These are phyloP conservation scores for Apis dorsata DNA, from an alignment of 1,140 invertebrate genomes.

Conservation along the genomic window DNA sequence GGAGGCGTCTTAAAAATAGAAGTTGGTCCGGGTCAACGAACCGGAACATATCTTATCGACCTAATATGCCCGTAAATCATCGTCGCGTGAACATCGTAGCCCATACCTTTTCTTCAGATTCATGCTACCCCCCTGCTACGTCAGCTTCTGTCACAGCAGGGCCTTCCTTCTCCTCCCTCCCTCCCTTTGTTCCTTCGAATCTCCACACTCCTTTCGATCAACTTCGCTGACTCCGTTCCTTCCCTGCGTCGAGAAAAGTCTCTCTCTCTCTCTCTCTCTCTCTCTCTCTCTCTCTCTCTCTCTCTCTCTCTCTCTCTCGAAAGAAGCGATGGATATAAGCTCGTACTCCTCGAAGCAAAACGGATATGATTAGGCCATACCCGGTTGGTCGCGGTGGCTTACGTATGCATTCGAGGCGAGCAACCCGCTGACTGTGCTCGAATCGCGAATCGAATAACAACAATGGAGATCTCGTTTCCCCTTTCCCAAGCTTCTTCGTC, in stretches of 20 bases:
- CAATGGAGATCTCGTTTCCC: conserved; percentile 7
- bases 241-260: conserved; percentile 40
- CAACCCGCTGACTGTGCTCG: conserved; percentile 2
- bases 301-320: not conserved
- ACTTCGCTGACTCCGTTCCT: conserved; percentile 38
- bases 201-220: not conserved
- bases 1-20: conserved; percentile 70
- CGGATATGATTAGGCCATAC: conserved; percentile 53
- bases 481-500: not conserved
- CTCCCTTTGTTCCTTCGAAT: conserved; percentile 7
- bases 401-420: not conserved
- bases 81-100: conserved; percentile 70
- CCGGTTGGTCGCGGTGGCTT: not conserved
- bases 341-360: conserved; percentile 32
- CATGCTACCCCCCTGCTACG: conserved; percentile 65
- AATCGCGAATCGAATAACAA: conserved; percentile 40
- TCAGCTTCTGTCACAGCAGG: conserved; percentile 65
- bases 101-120: conserved; percentile 73
- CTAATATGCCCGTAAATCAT: conserved; percentile 75
- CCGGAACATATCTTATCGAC: conserved; percentile 75
- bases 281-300: too few species aligned
- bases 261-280: not conserved
- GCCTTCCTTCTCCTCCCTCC: conserved; percentile 28
- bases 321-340: not conserved
- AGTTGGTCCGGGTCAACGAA: conserved; percentile 72